Conservation (phyloP, 1,140 invertebrate genomes). For the Drosophila nikananu region DNA sequence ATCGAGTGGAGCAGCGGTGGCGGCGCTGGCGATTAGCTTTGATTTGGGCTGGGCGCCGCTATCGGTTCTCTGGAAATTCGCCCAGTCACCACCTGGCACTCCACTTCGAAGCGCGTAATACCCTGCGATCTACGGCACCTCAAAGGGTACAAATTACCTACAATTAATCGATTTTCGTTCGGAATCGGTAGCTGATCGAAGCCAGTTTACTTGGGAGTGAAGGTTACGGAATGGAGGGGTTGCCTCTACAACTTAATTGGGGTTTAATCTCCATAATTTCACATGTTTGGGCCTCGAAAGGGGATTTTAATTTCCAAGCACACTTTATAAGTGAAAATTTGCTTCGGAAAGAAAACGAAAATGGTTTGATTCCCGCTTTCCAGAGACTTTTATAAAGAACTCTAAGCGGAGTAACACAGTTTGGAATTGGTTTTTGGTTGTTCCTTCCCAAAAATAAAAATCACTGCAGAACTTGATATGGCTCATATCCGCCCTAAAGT, state of each 20-base stretch:
- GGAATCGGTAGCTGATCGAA: not conserved
- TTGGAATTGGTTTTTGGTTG: too few species aligned
- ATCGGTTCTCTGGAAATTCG: conserved; percentile 2
- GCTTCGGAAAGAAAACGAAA: too few species aligned
- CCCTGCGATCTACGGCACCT: not conserved
- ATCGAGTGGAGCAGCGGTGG: conserved; percentile 25
- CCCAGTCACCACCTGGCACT: conserved; percentile 4
- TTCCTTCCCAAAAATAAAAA: too few species aligned
- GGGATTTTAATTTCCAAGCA: not conserved
- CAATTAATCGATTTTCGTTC: not conserved
- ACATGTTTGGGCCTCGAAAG: not conserved
- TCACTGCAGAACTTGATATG: not conserved
- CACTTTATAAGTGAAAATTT: not conserved
- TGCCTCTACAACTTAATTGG: not conserved
- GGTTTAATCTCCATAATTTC: not conserved
- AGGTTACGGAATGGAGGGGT: not conserved
- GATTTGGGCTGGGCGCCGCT: conserved; percentile 29
- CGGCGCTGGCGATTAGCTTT: conserved; percentile 32
- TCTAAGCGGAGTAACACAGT: too few species aligned
- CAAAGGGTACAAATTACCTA: not conserved
- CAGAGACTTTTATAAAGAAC: too few species aligned
- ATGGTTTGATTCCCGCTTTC: too few species aligned
- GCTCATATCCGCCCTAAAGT: not conserved
- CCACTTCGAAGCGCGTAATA: not conserved
- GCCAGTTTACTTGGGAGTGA: not conserved